phyloP scores from a whole-genome alignment of 2,888 invertebrate genomes.

The Thymelicus sylvestris region DNA sequence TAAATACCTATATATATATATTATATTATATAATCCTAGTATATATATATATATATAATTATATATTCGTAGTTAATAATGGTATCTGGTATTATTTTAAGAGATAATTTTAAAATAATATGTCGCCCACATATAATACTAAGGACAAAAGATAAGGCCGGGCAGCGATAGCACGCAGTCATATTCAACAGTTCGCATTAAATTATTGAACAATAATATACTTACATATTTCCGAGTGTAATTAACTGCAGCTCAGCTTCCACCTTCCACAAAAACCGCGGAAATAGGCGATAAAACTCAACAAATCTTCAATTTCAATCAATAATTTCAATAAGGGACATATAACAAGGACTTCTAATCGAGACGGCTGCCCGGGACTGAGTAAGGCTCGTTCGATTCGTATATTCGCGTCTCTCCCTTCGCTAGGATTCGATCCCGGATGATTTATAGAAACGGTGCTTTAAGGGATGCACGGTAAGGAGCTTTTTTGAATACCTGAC shows the following conservation, averaged over 20 bases:
- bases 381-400: constrained; percentile 21
- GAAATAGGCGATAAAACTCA: background rate
- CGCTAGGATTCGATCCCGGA: background rate
- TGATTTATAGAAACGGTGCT: background rate
- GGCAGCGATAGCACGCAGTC: constrained; percentile 16
- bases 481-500: constrained; percentile 2
- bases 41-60: too few relatives aligned
- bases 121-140: constrained; percentile 10
- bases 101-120: background rate
- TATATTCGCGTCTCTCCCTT: constrained; percentile 4
- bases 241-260: background rate
- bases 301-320: background rate
- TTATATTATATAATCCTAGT: too few relatives aligned
- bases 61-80: too few relatives aligned
- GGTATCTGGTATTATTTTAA: background rate
- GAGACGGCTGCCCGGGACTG: constrained; percentile 1
- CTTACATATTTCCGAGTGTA: constrained; percentile 9
- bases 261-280: background rate
- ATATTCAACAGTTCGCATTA: constrained; percentile 5
- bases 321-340: background rate
- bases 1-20: too few relatives aligned
- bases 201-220: background rate
- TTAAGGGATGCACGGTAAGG: constrained; percentile 2
- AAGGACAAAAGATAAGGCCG: constrained; percentile 22
- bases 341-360: background rate